These are phyloP conservation scores for Lasioglossum marginatum DNA, from an alignment of 2,888 invertebrate genomes.

Conservation along the genomic window DNA sequence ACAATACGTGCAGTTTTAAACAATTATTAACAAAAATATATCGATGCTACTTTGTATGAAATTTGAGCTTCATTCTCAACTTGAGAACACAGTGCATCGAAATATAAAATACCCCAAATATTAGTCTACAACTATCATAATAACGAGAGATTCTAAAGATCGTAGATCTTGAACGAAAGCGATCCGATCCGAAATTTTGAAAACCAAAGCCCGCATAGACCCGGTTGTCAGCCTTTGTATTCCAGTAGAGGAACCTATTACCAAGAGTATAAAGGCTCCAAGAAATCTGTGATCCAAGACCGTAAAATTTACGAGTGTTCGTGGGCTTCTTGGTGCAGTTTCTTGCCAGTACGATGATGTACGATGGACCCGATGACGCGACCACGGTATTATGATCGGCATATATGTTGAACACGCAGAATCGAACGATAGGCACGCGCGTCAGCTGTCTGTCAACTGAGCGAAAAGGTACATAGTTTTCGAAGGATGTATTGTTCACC, in stretches of 20 bases:
- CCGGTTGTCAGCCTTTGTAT: background rate
- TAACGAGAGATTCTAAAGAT: background rate
- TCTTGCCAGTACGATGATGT: constrained; percentile 60
- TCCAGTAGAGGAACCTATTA: constrained; percentile 5
- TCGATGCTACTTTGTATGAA: background rate
- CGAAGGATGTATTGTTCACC: constrained; percentile 52
- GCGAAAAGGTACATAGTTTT: constrained; percentile 36
- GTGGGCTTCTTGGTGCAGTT: constrained; percentile 41
- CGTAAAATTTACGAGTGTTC: constrained; percentile 69
- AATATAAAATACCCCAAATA: background rate
- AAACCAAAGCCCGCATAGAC: background rate
- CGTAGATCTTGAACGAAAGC: background rate
- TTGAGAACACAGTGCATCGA: background rate
- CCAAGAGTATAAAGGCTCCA: constrained; percentile 18
- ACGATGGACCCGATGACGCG: constrained; percentile 68
- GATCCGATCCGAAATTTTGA: background rate
- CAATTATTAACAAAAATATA: no score
- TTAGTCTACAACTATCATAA: background rate
- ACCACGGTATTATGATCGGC: constrained; percentile 61
- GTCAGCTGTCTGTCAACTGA: constrained; percentile 61
- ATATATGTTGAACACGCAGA: constrained; percentile 54
- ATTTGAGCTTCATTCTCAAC: background rate
- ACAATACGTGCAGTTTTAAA: no score
- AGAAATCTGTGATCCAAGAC: background rate
- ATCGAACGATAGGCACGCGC: constrained; percentile 50